Conservation (phyloP, 2,113 vertebrate species). For the Perca flavescens region DNA sequence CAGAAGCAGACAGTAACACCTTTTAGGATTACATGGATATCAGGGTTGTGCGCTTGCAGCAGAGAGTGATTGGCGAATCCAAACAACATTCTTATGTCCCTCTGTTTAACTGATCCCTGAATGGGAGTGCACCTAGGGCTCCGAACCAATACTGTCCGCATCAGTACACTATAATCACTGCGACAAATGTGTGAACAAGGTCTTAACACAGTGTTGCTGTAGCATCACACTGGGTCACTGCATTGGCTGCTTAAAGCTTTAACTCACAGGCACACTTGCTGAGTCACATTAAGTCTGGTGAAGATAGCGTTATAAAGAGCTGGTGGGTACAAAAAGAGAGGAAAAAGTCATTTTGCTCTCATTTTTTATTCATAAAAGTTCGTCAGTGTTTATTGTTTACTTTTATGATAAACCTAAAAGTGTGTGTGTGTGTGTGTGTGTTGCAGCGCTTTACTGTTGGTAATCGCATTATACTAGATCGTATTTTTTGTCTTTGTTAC, state of each 20-base stretch:
- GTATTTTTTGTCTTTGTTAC: slow-evolving; percentile 1
- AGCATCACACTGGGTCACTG: not conserved
- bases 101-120: not conserved
- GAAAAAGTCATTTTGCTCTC: slow-evolving; percentile 30
- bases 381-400: slow-evolving; percentile 26
- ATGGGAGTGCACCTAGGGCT: not conserved
- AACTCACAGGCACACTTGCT: not conserved
- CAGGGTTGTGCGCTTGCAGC: not conserved
- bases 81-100: not conserved
- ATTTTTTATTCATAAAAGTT: slow-evolving; percentile 40
- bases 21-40: not conserved
- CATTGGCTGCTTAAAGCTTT: not conserved
- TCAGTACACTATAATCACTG: not conserved
- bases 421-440: not conserved
- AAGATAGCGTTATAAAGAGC: slow-evolving; percentile 7
- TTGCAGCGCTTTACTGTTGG: not conserved
- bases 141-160: not conserved
- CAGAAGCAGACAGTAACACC: not conserved
- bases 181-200: not conserved
- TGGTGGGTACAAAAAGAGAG: not conserved
- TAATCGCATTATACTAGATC: not conserved
- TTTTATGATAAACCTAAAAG: slow-evolving; percentile 39
- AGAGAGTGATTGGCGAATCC: not conserved
- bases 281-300: not conserved
- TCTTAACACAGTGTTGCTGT: not conserved